Percentiles rank a stretch among this genome's conserved stretches.
Evolutionary conservation across 2,888 invertebrate genomes (phyloP).

Genomic region (Pelosia muscerda): DNA sequence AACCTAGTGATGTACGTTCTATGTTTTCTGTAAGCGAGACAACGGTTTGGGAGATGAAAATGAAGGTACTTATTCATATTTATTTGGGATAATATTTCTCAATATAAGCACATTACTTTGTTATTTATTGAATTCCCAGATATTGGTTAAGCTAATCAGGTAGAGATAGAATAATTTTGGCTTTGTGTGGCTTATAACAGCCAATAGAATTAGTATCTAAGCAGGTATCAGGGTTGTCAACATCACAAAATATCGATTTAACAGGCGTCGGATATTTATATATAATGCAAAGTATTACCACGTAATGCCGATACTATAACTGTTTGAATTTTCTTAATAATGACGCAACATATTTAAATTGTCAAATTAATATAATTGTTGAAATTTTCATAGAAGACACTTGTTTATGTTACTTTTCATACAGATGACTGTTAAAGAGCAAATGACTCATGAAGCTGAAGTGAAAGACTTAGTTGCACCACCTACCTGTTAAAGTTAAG

Average conservation of each 20-base stretch:
- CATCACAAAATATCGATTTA: background rate
- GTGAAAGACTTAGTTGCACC: too few relatives aligned
- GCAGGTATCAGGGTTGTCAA: slow-evolving; percentile 48
- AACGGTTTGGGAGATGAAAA: slow-evolving; percentile 54
- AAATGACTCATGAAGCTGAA: background rate
- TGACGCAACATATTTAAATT: background rate
- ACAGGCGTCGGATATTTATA: background rate
- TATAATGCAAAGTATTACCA: background rate
- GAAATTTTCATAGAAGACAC: background rate
- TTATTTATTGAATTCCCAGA: slow-evolving; percentile 55
- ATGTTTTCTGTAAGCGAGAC: slow-evolving; percentile 40
- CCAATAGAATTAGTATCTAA: slow-evolving; percentile 33
- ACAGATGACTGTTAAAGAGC: background rate
- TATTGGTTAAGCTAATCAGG: slow-evolving; percentile 47
- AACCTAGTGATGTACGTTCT: slow-evolving; percentile 23
- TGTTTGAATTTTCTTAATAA: background rate
- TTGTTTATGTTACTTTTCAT: background rate
- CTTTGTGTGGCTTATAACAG: slow-evolving; percentile 41
- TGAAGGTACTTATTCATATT: slow-evolving; percentile 53
- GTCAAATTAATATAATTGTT: too few relatives aligned
- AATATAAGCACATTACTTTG: slow-evolving; percentile 35
- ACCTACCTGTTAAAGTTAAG: too few relatives aligned
- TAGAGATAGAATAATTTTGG: slow-evolving; percentile 45
- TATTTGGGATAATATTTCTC: slow-evolving; percentile 38
- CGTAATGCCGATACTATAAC: background rate